These are phyloP conservation scores for Botia almorhae DNA, from an alignment of 2,797 vertebrate genomes.

Conservation along the genomic window DNA sequence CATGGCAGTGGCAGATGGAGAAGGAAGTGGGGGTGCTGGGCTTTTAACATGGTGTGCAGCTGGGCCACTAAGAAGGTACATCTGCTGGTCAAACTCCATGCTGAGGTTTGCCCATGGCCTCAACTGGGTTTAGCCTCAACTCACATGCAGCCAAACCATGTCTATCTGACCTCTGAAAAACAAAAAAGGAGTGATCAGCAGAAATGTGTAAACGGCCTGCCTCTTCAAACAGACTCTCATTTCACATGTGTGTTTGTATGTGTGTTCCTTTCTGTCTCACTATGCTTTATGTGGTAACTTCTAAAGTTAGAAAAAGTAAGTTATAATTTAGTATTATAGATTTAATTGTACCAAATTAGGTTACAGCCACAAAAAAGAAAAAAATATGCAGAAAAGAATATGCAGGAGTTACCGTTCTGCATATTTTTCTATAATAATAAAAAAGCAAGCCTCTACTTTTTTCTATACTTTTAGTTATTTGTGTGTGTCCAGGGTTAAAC, in stretches of 20 bases:
- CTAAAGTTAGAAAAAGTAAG: too few relatives aligned
- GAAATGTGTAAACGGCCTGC: slow-evolving; percentile 77
- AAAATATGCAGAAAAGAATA: slow-evolving; percentile 57
- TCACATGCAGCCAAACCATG: slow-evolving; percentile 6
- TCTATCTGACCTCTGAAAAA: slow-evolving; percentile 54
- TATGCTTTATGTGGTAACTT: too few relatives aligned
- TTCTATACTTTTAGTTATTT: too few relatives aligned
- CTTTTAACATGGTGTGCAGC: slow-evolving; percentile 77
- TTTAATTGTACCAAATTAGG: too few relatives aligned
- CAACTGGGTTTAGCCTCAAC: slow-evolving; percentile 56
- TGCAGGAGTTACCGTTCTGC: not conserved
- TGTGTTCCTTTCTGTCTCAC: too few relatives aligned
- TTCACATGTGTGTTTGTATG: slow-evolving; percentile 48
- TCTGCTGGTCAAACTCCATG: slow-evolving; percentile 70
- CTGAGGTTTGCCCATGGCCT: slow-evolving; percentile 66
- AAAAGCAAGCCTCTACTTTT: too few relatives aligned
- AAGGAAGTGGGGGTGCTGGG: slow-evolving; percentile 76
- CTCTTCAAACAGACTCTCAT: slow-evolving; percentile 59
- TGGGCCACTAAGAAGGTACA: slow-evolving; percentile 71
- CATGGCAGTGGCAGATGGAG: slow-evolving; percentile 77
- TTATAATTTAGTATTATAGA: too few relatives aligned
- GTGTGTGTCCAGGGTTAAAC: not conserved
- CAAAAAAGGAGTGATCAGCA: slow-evolving; percentile 69
- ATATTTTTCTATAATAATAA: too few relatives aligned
- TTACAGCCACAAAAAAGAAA: too few relatives aligned